A percentile compares a stretch with the other conserved stretches of the same genome.
Evolutionary conservation across 2,888 invertebrate genomes (phyloP).

Genomic region (Macrophya alboannulata): DNA sequence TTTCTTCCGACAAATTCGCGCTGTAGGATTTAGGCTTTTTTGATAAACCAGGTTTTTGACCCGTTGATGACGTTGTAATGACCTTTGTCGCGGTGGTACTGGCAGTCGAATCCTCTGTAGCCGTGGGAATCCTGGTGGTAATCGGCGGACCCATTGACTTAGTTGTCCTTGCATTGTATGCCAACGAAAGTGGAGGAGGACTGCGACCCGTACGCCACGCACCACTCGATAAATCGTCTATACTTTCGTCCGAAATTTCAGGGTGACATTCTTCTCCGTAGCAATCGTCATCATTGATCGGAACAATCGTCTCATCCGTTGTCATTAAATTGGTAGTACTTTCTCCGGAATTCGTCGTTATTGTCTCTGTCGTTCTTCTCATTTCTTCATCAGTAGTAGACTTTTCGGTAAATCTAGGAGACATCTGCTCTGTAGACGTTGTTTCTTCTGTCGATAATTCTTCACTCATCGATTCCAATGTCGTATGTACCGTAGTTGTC

Average conservation of each 20-base stretch:
- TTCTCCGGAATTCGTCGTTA: not conserved
- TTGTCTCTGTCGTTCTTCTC: not conserved
- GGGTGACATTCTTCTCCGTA: not conserved
- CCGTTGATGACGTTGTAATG: not conserved
- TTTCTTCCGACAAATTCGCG: not conserved
- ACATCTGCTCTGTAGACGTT: not conserved
- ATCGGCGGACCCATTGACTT: too few relatives aligned
- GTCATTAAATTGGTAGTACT: not conserved
- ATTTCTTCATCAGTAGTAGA: not conserved
- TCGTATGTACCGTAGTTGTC: not conserved
- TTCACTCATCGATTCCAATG: not conserved
- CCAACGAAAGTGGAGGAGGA: not conserved
- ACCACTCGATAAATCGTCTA: not conserved
- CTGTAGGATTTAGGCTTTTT: not conserved
- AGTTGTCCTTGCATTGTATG: not conserved
- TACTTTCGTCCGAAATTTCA: not conserved
- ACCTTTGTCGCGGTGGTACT: not conserved
- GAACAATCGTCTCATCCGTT: not conserved
- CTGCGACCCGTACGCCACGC: not conserved
- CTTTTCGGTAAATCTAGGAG: not conserved
- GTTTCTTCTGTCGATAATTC: not conserved
- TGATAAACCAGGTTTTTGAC: not conserved
- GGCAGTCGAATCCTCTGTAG: not conserved
- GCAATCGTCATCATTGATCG: not conserved
- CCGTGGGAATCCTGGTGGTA: not conserved